These are phyloP conservation scores for Chironex yamaguchii DNA, from an alignment of 30 jellyfish, hydroid and myxozoan species.

Conservation along the genomic window DNA sequence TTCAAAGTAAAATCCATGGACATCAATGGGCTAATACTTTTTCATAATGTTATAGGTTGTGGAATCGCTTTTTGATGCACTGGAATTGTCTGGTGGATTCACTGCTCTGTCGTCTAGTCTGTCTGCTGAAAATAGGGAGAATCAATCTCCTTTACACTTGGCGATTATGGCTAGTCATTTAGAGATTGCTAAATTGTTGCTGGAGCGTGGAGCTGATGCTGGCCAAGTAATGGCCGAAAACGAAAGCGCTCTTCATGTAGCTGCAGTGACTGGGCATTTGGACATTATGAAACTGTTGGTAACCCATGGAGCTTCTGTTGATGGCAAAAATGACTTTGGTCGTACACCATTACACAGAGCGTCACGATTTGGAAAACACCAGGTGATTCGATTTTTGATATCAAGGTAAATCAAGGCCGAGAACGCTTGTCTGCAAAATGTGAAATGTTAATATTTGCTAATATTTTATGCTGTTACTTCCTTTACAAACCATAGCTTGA, in stretches of 20 bases:
- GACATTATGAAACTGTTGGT: conserved; percentile 74
- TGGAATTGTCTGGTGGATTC: conserved; percentile 63
- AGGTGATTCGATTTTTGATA: conserved; percentile 64
- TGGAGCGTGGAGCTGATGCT: conserved; percentile 88
- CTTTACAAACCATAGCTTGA: too few species aligned
- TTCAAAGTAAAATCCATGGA: too few species aligned
- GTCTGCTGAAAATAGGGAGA: conserved; percentile 76
- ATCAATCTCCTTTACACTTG: conserved; percentile 85
- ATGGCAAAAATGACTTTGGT: conserved; percentile 80
- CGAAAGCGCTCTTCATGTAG: conserved; percentile 83
- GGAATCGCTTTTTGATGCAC: conserved; percentile 53
- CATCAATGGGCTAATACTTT: too few species aligned
- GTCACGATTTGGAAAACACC: conserved; percentile 74
- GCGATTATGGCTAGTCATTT: conserved; percentile 88
- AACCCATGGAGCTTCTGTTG: conserved; percentile 74
- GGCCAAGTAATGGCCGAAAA: conserved; percentile 82
- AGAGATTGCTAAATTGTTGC: conserved; percentile 65
- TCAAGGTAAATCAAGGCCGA: conserved; percentile 55
- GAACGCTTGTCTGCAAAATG: too few species aligned
- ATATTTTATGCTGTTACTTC: too few species aligned
- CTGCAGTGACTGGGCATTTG: conserved; percentile 87
- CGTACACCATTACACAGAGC: conserved; percentile 90
- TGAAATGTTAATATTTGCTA: too few species aligned
- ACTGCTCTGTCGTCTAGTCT: conserved; percentile 61
- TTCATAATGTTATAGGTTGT: conserved; percentile 70